A percentile compares a stretch with the other conserved stretches of the same genome.
Evolutionary conservation across 2,888 invertebrate species (phyloP).

Genomic region (Adela reaumurella): DNA sequence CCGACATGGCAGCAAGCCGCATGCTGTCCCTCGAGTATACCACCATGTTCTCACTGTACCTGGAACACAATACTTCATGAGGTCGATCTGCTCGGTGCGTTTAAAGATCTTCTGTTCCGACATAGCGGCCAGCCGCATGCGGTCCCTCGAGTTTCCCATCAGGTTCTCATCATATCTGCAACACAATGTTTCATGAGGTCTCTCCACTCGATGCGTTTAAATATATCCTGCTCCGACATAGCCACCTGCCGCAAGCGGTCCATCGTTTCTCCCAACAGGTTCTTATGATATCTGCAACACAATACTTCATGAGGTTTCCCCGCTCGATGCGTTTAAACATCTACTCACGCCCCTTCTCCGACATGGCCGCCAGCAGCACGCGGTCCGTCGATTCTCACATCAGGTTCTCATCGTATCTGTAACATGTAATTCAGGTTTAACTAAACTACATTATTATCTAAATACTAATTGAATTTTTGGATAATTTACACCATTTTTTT

Average conservation of each 20-base stretch:
- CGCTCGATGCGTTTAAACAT: no score
- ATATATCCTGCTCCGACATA: conserved; percentile 72
- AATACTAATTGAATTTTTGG: no score
- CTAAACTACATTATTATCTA: no score
- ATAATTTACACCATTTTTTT: no score
- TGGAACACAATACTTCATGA: conserved; percentile 63
- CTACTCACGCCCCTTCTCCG: no score
- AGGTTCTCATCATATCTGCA: conserved; percentile 84
- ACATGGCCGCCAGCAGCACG: no score
- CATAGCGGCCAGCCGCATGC: conserved; percentile 82
- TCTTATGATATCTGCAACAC: conserved; percentile 76
- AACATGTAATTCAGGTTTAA: no score
- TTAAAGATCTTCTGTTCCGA: conserved; percentile 97
- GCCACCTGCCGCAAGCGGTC: conserved; percentile 85
- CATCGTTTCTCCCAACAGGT: conserved; percentile 95
- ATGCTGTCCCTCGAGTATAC: conserved; percentile 86
- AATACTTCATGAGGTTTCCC: no score
- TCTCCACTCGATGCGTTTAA: conserved; percentile 33
- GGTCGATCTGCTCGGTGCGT: conserved; percentile 90
- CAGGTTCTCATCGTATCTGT: no score
- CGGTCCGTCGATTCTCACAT: conserved; percentile 97
- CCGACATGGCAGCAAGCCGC: conserved; percentile 74
- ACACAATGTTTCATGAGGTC: conserved; percentile 2
- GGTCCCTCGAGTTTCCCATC: conserved; percentile 96
- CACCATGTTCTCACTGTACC: no score